phyloP scores from a whole-genome alignment of 2,888 invertebrate genomes.

The Trichogramma dendrolimi region DNA sequence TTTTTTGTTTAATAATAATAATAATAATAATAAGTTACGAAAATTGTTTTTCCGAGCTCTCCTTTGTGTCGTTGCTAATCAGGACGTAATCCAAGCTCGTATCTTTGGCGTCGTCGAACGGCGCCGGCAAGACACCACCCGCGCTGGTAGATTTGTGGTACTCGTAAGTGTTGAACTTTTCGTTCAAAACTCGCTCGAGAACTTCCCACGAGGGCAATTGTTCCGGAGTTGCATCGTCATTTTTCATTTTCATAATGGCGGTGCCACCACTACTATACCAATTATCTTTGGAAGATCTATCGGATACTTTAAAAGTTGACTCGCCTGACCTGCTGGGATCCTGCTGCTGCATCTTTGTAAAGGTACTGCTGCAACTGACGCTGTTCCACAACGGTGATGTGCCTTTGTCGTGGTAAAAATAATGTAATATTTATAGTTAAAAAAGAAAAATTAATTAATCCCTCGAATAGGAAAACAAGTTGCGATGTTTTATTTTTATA shows the following conservation, averaged over 20 bases:
- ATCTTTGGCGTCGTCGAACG: slow-evolving; percentile 29
- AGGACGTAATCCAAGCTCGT: slow-evolving; percentile 32
- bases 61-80: slow-evolving; percentile 29
- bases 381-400: slow-evolving; percentile 39
- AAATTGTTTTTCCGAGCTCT: slow-evolving; percentile 7
- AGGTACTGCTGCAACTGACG: slow-evolving; percentile 35
- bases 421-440: slow-evolving; percentile 3
- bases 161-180: slow-evolving; percentile 38
- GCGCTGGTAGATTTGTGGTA: slow-evolving; percentile 7
- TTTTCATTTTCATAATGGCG: slow-evolving; percentile 22
- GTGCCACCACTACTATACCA: slow-evolving; percentile 31
- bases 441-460: not conserved
- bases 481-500: slow-evolving; percentile 16
- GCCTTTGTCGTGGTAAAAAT: slow-evolving; percentile 26
- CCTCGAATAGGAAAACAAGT: not conserved
- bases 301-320: too few species aligned
- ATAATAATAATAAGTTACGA: not conserved
- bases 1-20: not conserved
- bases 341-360: slow-evolving; percentile 36
- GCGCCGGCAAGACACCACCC: slow-evolving; percentile 24
- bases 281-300: slow-evolving; percentile 30
- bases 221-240: slow-evolving; percentile 31
- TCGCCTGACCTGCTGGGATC: slow-evolving; percentile 39
- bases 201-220: slow-evolving; percentile 43
- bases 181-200: slow-evolving; percentile 41